Base-by-base conservation (phyloP, 2,113 vertebrate genomes). In the Bagarius yarrelli region DNA sequence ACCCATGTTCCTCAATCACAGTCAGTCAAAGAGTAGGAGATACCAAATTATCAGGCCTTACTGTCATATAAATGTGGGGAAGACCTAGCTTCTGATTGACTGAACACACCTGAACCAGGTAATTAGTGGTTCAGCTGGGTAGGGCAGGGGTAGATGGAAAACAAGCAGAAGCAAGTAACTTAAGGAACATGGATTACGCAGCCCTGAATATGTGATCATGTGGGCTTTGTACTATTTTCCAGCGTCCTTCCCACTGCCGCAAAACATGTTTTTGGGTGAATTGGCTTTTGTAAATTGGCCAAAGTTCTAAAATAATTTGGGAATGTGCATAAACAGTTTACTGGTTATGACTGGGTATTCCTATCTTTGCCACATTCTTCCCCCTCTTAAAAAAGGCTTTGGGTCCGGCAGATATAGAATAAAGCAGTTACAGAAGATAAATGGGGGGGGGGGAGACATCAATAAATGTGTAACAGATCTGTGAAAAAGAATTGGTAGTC, bases 401-500 rank as follows among this genome's bases (percentile, higher is more conserved):
- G 0, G 16, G 40, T 74, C 50, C 30, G 34, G 13, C 0, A 14
- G 27, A 74, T 34, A 18, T 27, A n/a, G 19, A 23, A 74, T 75
- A 15, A 75, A 57, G 8, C 53, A 78, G 14, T 53, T 71, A 50
- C n/a, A 50, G 44, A 71, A 50, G 44, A 71, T 27, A 13, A 69
- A 69, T 14, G 18, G 2, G 2, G 14, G n/a, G n/a, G n/a, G n/a
- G n/a, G n/a, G n/a, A n/a, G n/a, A n/a, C n/a, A n/a, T n/a, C n/a
- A 47, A 44, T 69, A 40, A 70, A 70, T 47, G 25, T 18, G 19
- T 72, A 6, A 30, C 1, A 8, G 69, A 52, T 52, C 25, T 0
- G 23, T 67, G 36, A 59, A 19, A 36, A 4, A 72, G 36, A 53
- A 69, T 64, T 71, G 52, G 81, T 74, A 75, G 52, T 79, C 76